Percentiles rank a stretch among this genome's conserved stretches.
phyloP scores from a whole-genome alignment of 2,113 vertebrate species.

The Rhinichthys klamathensis region DNA sequence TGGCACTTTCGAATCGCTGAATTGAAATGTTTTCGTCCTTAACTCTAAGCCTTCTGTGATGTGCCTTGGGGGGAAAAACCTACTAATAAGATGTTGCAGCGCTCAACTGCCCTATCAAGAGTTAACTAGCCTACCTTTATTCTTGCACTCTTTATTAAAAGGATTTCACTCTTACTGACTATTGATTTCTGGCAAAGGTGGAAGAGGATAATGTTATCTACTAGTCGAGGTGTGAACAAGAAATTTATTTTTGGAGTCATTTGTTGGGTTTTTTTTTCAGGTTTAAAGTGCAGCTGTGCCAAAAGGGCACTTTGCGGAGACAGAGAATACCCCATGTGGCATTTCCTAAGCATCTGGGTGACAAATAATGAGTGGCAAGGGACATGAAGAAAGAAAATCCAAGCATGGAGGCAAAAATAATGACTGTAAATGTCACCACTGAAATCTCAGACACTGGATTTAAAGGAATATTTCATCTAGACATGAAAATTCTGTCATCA shows the following conservation, averaged over 20 bases:
- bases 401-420: constrained; percentile 21
- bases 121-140: constrained; percentile 2
- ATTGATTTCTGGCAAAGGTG: constrained; percentile 63
- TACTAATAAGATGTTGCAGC: constrained; percentile 5
- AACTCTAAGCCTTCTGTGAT: constrained; percentile 2
- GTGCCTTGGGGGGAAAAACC: neutral
- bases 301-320: constrained; percentile 53
- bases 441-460: constrained; percentile 7
- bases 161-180: constrained; percentile 52
- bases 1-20: constrained; percentile 25
- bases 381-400: neutral
- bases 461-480: constrained; percentile 19
- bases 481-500: neutral
- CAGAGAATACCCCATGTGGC: constrained; percentile 37
- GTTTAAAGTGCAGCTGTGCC: constrained; percentile 49
- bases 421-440: constrained; percentile 3
- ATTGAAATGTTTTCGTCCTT: constrained; percentile 29
- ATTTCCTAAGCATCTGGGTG: constrained; percentile 36
- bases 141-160: constrained; percentile 49
- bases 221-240: constrained; percentile 53
- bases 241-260: constrained; percentile 59
- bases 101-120: constrained; percentile 9
- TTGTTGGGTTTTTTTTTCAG: constrained; percentile 51
- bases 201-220: constrained; percentile 66
- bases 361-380: constrained; percentile 42